Evolutionary conservation across 2,113 vertebrate genomes (phyloP).

Genomic region (Malaclemys terrapin): DNA sequence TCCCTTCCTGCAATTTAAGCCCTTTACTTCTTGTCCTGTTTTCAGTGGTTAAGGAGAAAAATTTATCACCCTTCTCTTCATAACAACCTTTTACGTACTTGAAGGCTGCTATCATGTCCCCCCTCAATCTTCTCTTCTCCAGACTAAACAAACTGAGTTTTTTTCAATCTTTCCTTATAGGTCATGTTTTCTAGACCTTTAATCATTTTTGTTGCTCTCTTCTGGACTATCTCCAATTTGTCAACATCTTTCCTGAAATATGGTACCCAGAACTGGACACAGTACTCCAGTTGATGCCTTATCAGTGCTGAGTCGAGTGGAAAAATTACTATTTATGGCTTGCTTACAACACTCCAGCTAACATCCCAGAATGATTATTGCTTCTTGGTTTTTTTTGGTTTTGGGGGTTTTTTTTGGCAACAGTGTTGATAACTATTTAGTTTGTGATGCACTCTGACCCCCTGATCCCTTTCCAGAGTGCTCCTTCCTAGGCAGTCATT

Average conservation of each 20-base stretch:
- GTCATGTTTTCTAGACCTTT: not conserved
- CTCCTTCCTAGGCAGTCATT: no score
- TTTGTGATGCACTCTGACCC: not conserved
- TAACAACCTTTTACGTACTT: no score
- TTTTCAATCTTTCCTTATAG: not conserved
- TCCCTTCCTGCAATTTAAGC: no score
- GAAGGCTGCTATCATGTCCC: no score
- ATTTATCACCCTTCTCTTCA: no score
- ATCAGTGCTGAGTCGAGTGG: not conserved
- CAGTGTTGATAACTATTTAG: not conserved
- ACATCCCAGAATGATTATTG: not conserved
- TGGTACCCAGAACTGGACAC: not conserved
- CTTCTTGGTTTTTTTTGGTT: no score
- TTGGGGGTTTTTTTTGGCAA: no score
- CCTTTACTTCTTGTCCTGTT: no score
- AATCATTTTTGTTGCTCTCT: not conserved
- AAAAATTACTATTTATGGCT: not conserved
- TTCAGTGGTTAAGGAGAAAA: no score
- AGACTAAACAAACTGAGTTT: not conserved
- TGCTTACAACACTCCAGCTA: not conserved
- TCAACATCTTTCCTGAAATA: not conserved
- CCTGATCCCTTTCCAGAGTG: no score
- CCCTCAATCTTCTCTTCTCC: not conserved
- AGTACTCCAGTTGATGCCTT: not conserved
- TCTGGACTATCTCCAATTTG: not conserved